phyloP scores from a whole-genome alignment of 2,888 invertebrate species.

The Eupelmus urozonus region DNA sequence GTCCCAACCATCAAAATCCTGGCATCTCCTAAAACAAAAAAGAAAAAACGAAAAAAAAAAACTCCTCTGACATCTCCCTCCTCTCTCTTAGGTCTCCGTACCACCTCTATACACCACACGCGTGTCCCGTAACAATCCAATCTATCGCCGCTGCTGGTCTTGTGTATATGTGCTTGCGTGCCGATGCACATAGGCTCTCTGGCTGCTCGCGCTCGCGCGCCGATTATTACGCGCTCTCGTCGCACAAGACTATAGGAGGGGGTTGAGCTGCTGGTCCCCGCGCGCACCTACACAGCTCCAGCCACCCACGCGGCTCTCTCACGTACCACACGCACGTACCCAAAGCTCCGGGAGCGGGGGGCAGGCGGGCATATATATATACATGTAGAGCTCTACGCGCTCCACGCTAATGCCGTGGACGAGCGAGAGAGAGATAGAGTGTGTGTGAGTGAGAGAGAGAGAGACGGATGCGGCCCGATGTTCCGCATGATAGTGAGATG shows the following conservation, averaged over 20 bases:
- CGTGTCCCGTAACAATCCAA: slow-evolving; percentile 61
- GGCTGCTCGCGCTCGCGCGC: slow-evolving; percentile 58
- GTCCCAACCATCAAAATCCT: slow-evolving; percentile 5
- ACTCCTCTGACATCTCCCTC: not conserved
- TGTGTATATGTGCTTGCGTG: no score
- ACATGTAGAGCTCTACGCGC: slow-evolving; percentile 1
- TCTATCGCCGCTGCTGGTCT: no score
- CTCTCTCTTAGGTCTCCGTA: not conserved
- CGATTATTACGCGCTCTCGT: slow-evolving; percentile 64
- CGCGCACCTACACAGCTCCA: not conserved
- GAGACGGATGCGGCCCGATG: slow-evolving; percentile 34
- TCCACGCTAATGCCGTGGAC: slow-evolving; percentile 3
- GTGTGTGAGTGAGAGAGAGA: slow-evolving; percentile 55
- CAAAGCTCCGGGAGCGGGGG: not conserved
- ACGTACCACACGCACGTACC: not conserved
- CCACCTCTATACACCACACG: no score
- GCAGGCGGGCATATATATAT: not conserved
- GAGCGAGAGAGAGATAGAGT: slow-evolving; percentile 21
- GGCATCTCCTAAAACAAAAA: not conserved
- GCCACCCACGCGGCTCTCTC: not conserved
- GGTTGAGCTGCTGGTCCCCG: slow-evolving; percentile 29
- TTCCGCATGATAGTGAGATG: slow-evolving; percentile 68
- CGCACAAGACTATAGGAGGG: slow-evolving; percentile 61
- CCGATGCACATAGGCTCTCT: slow-evolving; percentile 63
- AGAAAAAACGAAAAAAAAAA: no score